Evolutionary conservation across 2,797 vertebrate species (phyloP), one percentile per base, ranked within the genome.

Genomic region (Ptychadena robeensis): DNA sequence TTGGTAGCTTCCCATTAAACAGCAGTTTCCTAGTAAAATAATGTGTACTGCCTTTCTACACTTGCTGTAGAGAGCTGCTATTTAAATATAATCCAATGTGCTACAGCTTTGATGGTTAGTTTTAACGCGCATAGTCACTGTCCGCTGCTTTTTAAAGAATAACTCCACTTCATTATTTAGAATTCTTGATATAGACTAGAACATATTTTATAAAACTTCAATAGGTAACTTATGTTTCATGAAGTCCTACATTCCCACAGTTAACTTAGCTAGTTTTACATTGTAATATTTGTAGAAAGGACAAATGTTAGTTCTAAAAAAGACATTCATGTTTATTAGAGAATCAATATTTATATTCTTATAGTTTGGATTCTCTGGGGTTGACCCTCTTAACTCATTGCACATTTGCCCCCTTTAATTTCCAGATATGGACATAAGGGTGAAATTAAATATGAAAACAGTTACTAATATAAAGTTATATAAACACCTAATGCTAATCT

Each of bases 11-110:
- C 44, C 25, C 59, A 67, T 67, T 63, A 68, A 65, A 63, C 65
- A 77, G 67, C 27, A 79, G 34, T 59, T 61, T 40, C 15, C 27
- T 25, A 59, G 27, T 48, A 38, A 69, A 76, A 76, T n/a, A 22
- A 35, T 40, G 30, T 32, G 35, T n/a, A 35, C 31, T 63, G 15
- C 25, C 30, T 31, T 10, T 30, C 25, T 22, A 37, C 18, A 18
- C 0, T 40, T 30, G 37, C 9, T 53, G 44, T 38, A 44, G 38
- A 9, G 59, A 28, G 27, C 73, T 44, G 4, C 30, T 53, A 2
- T 14, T 38, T 69, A 38, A 40, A 69, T 6, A 38, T 2, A 37
- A 12, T 11, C 34, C 67, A 22, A 69, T 12, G 35, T 40, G 35
- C 4, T n/a, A 27, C 40, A 40, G 35, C n/a, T 27, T 6, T 38